These are phyloP conservation scores for Ornithoptera priamus DNA, from an alignment of 2,888 invertebrate species.

Conservation along the genomic window DNA sequence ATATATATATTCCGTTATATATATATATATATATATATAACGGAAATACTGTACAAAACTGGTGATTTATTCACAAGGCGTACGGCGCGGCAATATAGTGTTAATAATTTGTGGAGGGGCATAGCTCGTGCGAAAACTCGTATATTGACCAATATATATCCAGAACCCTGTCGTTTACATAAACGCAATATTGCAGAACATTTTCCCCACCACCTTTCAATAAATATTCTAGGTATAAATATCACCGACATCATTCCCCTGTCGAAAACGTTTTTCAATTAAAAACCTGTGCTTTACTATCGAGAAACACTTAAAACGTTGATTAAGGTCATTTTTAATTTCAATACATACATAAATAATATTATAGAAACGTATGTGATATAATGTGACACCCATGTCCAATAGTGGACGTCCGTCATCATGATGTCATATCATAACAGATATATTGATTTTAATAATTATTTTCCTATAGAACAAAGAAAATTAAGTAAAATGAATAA, in stretches of 20 bases:
- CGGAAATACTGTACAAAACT: not conserved
- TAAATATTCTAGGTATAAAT: not conserved
- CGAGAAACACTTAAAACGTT: too few relatives aligned
- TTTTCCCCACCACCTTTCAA: not conserved
- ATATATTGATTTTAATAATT: too few relatives aligned
- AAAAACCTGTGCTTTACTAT: not conserved
- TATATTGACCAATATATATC: conserved; percentile 14
- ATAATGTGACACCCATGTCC: too few relatives aligned
- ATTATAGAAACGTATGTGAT: too few relatives aligned
- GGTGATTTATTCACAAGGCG: conserved; percentile 3
- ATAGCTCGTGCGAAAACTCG: conserved; percentile 10
- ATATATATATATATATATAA: too few relatives aligned
- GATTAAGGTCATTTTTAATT: too few relatives aligned
- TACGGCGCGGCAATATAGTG: not conserved
- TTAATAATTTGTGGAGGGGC: conserved; percentile 13
- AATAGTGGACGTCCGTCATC: too few relatives aligned
- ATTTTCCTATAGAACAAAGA: too few relatives aligned
- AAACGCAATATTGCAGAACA: conserved; percentile 8
- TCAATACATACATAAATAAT: too few relatives aligned
- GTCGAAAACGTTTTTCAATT: not conserved
- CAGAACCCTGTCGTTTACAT: not conserved
- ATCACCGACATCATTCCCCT: not conserved
- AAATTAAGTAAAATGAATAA: too few relatives aligned
- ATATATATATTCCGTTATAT: too few relatives aligned
- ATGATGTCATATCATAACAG: too few relatives aligned